A percentile compares a stretch with the other conserved stretches of the same genome.
These are phyloP conservation scores for Dendrophyllia cribrosa DNA, from an alignment of 64 coral and sea anemone genomes.

Conservation along the genomic window DNA sequence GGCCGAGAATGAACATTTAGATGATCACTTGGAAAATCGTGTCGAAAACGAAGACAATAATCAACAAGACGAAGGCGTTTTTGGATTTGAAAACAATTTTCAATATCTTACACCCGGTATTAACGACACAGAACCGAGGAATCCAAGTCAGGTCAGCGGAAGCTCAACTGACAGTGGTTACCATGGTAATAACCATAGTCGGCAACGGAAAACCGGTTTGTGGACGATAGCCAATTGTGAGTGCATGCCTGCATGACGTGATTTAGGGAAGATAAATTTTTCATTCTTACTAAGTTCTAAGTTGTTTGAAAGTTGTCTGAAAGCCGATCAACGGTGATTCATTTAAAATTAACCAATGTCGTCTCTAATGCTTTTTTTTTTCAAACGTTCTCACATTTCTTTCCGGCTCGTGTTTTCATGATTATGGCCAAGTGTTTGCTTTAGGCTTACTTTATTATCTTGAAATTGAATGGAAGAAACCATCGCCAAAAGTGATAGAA, in stretches of 20 bases:
- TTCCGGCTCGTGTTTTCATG: too few species aligned
- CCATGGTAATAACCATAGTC: conserved; percentile 75
- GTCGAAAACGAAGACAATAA: conserved; percentile 53
- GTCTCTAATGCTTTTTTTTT: too few species aligned
- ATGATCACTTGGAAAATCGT: conserved; percentile 41
- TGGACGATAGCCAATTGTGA: conserved; percentile 84
- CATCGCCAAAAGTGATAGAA: too few species aligned
- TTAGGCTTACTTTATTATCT: too few species aligned
- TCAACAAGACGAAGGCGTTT: conserved; percentile 60
- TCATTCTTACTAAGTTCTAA: too few species aligned
- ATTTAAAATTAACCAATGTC: too few species aligned
- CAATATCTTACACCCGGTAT: conserved; percentile 79
- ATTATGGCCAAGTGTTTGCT: too few species aligned
- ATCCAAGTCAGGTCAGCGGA: conserved; percentile 92
- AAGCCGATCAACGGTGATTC: too few species aligned
- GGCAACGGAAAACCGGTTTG: conserved; percentile 85
- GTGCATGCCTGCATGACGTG: conserved; percentile 28
- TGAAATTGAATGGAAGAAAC: too few species aligned
- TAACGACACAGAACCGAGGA: conserved; percentile 55
- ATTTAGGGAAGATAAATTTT: background rate
- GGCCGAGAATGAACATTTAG: background rate
- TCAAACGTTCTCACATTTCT: too few species aligned
- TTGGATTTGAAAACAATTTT: conserved; percentile 90
- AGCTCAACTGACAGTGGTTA: conserved; percentile 94
- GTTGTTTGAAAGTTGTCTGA: too few species aligned